phyloP scores from a whole-genome alignment of 2,888 invertebrate genomes.

The Dioctria linearis region DNA sequence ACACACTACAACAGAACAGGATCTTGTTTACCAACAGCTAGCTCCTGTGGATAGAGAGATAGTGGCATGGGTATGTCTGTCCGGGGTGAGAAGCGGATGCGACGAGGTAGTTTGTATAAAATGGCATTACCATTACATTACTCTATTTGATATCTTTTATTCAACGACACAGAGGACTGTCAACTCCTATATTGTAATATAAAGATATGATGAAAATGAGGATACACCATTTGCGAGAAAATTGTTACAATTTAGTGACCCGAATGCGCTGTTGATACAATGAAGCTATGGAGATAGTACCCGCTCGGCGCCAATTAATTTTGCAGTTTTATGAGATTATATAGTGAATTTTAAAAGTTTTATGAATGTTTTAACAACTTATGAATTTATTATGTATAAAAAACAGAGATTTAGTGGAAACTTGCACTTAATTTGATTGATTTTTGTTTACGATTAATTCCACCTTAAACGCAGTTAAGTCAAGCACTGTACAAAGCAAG shows the following conservation, averaged over 20 bases:
- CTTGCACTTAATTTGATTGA: too few relatives aligned
- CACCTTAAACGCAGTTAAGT: too few relatives aligned
- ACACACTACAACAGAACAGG: conserved; percentile 17
- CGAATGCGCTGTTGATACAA: neutral
- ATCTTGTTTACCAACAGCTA: conserved; percentile 42
- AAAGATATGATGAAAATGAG: conserved; percentile 18
- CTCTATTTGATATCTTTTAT: conserved; percentile 25
- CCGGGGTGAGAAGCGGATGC: neutral
- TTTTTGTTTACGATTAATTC: too few relatives aligned
- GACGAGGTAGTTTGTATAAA: conserved; percentile 17
- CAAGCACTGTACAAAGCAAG: too few relatives aligned
- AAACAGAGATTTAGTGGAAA: too few relatives aligned
- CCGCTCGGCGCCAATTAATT: too few relatives aligned
- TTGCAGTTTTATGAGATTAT: too few relatives aligned
- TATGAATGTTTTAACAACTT: too few relatives aligned
- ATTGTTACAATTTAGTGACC: conserved; percentile 11
- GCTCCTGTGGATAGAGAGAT: conserved; percentile 1
- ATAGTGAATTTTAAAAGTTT: too few relatives aligned
- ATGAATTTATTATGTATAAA: too few relatives aligned
- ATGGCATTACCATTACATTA: conserved; percentile 26
- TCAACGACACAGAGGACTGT: conserved; percentile 15
- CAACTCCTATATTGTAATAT: neutral
- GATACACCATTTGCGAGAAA: neutral
- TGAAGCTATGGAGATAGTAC: too few relatives aligned
- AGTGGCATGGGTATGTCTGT: neutral